Conservation (phyloP, 2,797 vertebrate genomes). For the Helostoma temminkii region DNA sequence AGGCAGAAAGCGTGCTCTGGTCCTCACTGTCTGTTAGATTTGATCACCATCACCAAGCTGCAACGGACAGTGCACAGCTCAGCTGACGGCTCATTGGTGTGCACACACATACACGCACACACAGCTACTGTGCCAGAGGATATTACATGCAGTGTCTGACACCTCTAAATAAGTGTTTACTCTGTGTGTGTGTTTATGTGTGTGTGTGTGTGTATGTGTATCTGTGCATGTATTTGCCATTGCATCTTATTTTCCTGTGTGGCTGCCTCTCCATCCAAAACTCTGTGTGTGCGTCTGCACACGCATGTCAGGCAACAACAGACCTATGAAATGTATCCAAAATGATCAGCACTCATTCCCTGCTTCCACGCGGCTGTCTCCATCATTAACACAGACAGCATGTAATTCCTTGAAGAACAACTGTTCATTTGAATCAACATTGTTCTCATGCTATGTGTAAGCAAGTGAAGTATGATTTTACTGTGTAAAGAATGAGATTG, state of each 20-base stretch:
- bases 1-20: constrained; percentile 73
- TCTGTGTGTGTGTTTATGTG: constrained; percentile 50
- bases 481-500: constrained; percentile 64
- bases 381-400: constrained; percentile 50
- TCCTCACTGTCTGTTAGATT: constrained; percentile 81
- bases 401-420: constrained; percentile 53
- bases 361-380: constrained; percentile 52
- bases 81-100: constrained; percentile 72
- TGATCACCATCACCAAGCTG: constrained; percentile 82
- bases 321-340: constrained; percentile 66
- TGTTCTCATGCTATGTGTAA: constrained; percentile 43
- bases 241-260: constrained; percentile 39
- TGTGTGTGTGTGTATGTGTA: constrained; percentile 34
- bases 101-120: constrained; percentile 44
- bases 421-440: constrained; percentile 61
- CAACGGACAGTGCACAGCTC: constrained; percentile 75
- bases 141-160: constrained; percentile 79
- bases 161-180: constrained; percentile 83
- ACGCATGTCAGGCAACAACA: constrained; percentile 36
- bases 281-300: constrained; percentile 20
- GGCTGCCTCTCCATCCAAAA: constrained; percentile 39
- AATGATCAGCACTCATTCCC: constrained; percentile 55
- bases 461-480: constrained; percentile 35
- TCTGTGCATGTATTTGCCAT: constrained; percentile 39
- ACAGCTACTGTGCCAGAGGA: constrained; percentile 74